Evolutionary conservation across 2,797 vertebrate species (phyloP).

Genomic region (Melanogrammus aeglefinus): DNA sequence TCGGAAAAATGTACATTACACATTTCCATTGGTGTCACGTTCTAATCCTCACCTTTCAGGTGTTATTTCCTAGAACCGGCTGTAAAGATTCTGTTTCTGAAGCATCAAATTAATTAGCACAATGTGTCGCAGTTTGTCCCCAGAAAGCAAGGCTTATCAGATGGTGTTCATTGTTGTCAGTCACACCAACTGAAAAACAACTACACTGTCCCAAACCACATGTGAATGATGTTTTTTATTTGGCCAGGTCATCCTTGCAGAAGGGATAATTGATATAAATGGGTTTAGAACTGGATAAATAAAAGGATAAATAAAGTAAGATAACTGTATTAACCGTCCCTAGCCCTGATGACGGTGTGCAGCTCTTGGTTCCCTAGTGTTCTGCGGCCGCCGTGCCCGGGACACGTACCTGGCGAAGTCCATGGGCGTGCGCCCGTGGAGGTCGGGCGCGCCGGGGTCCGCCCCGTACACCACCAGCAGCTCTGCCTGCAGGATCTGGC

Average conservation of each 20-base stretch:
- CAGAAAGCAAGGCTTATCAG: background rate
- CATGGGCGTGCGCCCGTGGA: conserved; percentile 93
- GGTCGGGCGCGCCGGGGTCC: conserved; percentile 90
- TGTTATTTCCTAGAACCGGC: background rate
- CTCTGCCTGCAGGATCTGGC: conserved; percentile 93
- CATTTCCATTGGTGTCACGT: too few species aligned
- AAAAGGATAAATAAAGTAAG: too few species aligned
- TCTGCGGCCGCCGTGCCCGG: background rate
- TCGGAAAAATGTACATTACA: background rate
- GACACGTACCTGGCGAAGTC: conserved; percentile 88
- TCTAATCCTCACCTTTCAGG: too few species aligned
- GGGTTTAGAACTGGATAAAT: too few species aligned
- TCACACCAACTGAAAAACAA: background rate
- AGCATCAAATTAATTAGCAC: background rate
- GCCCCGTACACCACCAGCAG: conserved; percentile 94
- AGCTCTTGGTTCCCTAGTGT: too few species aligned
- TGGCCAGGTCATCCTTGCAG: too few species aligned
- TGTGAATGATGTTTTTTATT: too few species aligned
- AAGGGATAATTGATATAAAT: too few species aligned
- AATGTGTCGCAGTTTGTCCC: background rate
- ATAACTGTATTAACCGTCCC: background rate
- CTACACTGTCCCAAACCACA: too few species aligned
- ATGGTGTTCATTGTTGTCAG: background rate
- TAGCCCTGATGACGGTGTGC: background rate
- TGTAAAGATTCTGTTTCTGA: background rate